phyloP scores from a whole-genome alignment of 92 coral and sea anemone species.

The Porites rus region DNA sequence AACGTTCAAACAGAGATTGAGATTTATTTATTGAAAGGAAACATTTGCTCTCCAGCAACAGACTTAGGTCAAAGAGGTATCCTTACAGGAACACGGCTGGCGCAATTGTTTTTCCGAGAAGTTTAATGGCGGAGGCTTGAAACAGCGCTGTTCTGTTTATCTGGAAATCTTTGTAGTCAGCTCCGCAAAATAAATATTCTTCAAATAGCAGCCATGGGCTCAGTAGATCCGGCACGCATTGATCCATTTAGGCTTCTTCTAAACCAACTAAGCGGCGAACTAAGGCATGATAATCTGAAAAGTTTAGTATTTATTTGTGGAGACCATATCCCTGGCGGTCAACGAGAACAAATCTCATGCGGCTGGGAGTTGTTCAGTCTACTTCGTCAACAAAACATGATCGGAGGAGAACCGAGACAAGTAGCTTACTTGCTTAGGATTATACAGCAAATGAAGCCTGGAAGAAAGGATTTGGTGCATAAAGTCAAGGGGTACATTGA shows the following conservation, averaged over 20 bases:
- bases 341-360: slow-evolving; percentile 57
- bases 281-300: slow-evolving; percentile 62
- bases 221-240: neutral
- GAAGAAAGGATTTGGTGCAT: slow-evolving; percentile 70
- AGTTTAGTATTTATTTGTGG: slow-evolving; percentile 74
- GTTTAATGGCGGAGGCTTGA: too few relatives aligned
- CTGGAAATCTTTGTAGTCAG: too few relatives aligned
- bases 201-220: too few relatives aligned
- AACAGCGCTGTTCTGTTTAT: too few relatives aligned
- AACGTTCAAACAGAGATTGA: too few relatives aligned
- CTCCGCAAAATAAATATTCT: too few relatives aligned
- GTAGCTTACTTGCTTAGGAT: slow-evolving; percentile 57
- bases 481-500: slow-evolving; percentile 67
- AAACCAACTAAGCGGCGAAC: slow-evolving; percentile 79
- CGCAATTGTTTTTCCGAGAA: too few relatives aligned
- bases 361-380: slow-evolving; percentile 78
- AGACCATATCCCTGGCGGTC: slow-evolving; percentile 52
- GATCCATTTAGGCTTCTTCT: slow-evolving; percentile 76
- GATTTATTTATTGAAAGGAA: too few relatives aligned
- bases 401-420: slow-evolving; percentile 72
- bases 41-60: too few relatives aligned
- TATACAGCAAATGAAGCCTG: slow-evolving; percentile 68
- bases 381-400: slow-evolving; percentile 64
- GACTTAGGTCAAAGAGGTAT: too few relatives aligned
- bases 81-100: too few relatives aligned